Base-by-base conservation (phyloP, 2,797 vertebrate genomes). In the Dicrostonyx torquatus region DNA sequence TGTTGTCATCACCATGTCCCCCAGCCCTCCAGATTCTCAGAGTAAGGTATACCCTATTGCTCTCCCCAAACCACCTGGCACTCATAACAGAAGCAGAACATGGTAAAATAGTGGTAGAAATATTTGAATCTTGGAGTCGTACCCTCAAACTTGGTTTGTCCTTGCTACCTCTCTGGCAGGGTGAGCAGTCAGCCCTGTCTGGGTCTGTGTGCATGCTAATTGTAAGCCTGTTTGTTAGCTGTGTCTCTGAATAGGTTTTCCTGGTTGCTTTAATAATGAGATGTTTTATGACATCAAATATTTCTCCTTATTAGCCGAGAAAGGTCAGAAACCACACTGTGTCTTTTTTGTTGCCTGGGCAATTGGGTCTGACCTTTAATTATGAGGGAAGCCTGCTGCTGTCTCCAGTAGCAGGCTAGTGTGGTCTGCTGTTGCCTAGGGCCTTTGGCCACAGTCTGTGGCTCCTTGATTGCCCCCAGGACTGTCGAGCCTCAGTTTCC, bases 301-400 rank as follows among this genome's bases (percentile, higher is more conserved):
- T 77, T 84, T 82, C 73, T 92, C 92, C 92, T 86, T 53, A 34
- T 93, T 84, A 94, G 90, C 85, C 15, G 7, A 2, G 40, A 93
- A 95, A 96, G 92, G 93, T 94, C 85, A 40, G 92, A 72, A 37
- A 17, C 62, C 6, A 34, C 0, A 34, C 60, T 20, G 60, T 1
- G 26, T 40, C 73, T 68, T 83, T 50, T 34, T 76, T 4, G 3
- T 94, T 77, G 89, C 94, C 79, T 6, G 24, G 88, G 90, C 58
- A 22, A 22, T 48, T 20, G 45, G 40, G 8, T n/a, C 85, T 79
- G 95, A 89, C 82, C 76, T 93, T 93, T 64, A 48, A 17, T 66
- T 37, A 40, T 5, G 58, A 53, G 1, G 4, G 48, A 55, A 72
- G 77, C 37, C n/a, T 45, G 45, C 66, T 40, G 29, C 79, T 29